A percentile compares a stretch with the other conserved stretches of the same genome.
Evolutionary conservation across 2,888 invertebrate genomes (phyloP).

Genomic region (Melolontha melolontha): DNA sequence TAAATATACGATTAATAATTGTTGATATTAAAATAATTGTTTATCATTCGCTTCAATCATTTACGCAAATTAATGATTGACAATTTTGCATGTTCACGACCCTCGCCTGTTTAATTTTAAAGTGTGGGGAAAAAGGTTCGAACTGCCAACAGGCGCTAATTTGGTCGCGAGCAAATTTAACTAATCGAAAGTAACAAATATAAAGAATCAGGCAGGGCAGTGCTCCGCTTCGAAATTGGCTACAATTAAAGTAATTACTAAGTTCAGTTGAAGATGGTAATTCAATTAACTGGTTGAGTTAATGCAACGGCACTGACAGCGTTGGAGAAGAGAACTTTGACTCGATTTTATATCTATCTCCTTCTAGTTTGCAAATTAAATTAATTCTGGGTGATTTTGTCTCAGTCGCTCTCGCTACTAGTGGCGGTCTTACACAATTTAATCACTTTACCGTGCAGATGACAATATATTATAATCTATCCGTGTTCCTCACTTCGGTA

Average conservation of each 20-base stretch:
- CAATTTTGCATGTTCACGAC: slow-evolving; percentile 6
- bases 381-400: slow-evolving; percentile 48
- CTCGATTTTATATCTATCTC: slow-evolving; percentile 47
- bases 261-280: slow-evolving; percentile 56
- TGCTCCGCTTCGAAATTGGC: slow-evolving; percentile 48
- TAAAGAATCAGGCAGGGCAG: slow-evolving; percentile 44
- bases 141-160: slow-evolving; percentile 36
- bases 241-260: slow-evolving; percentile 56
- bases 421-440: slow-evolving; percentile 45
- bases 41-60: slow-evolving; percentile 21
- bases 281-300: slow-evolving; percentile 55
- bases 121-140: slow-evolving; percentile 6
- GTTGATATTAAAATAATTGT: slow-evolving; percentile 4
- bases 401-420: slow-evolving; percentile 45
- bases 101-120: slow-evolving; percentile 13
- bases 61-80: slow-evolving; percentile 15
- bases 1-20: no score
- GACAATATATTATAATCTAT: slow-evolving; percentile 45
- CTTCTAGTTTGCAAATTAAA: slow-evolving; percentile 49
- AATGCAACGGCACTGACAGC: slow-evolving; percentile 46
- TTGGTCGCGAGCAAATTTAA: slow-evolving; percentile 45
- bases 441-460: slow-evolving; percentile 49
- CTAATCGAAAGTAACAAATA: slow-evolving; percentile 47
- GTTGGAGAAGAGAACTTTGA: slow-evolving; percentile 33
- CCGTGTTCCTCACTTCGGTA: neutral